Base-by-base conservation (phyloP, 2,888 invertebrate species). In the Cosmopolites sordidus region DNA sequence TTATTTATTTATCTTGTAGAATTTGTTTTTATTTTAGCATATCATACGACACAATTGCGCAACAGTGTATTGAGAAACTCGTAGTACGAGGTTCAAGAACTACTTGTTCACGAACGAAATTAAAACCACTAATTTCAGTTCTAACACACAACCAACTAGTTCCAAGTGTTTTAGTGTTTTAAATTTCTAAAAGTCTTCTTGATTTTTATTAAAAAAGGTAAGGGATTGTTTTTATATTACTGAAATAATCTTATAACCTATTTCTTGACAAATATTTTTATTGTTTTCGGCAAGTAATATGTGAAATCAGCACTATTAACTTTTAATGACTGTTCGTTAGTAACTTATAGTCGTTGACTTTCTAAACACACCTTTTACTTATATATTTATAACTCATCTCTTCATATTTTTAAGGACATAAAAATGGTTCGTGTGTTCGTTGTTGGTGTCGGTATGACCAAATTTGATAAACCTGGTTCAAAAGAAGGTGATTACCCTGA, bases 391-490 rank as follows among this genome's bases (percentile, higher is more conserved):
- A 27, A 27, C 27, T 5, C 9, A 6, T 6, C 6, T 33, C 12
- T 33, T 33, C 11, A 6, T 33, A n/a, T 33, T 33, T 33, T 5
- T 6, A 22, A 22, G 22, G 22, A 8, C 22, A 5, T 22, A 22
- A 57, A 48, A 12, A 74, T 75, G 74, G 72, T 43, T 43, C 50
- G 65, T 75, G 92, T 94, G 47, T 97, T 83, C 75, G 93, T 96
- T 48, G 83, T 96, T 66, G 97, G 97, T 60, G 95, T 96, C 62
- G 96, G 96, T 59, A 97, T 97, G 96, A 96, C 96, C 58, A 95
- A 95, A 79, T 99, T 99, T 76, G 89, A 92, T 68, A 98, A 97
- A 75, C 98, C 98, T 42, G 94, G 90, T 46, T 78, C 80, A 43
- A 76, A 84, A 49, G 79, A 85, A 45, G 84, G 86, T 65, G 97